phyloP scores from a whole-genome alignment of 2,113 vertebrate genomes.

The Bos taurus region DNA sequence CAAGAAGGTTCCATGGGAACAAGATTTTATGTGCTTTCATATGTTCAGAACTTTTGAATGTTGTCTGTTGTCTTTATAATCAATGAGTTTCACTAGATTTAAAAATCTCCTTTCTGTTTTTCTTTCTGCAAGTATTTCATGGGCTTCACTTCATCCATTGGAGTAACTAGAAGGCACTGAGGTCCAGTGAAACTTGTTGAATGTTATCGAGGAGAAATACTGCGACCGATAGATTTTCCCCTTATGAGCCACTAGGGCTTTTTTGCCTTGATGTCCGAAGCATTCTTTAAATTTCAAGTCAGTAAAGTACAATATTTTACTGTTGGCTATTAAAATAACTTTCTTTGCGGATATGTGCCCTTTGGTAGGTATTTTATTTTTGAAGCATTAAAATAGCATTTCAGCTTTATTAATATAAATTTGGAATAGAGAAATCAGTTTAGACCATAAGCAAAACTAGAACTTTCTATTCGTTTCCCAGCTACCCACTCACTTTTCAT shows the following conservation, averaged over 20 bases:
- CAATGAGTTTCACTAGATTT: slow-evolving; percentile 8
- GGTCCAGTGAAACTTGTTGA: background rate
- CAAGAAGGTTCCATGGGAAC: background rate
- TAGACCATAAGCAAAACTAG: background rate
- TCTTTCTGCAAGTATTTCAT: background rate
- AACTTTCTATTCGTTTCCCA: background rate
- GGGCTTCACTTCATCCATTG: background rate
- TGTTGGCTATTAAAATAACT: background rate
- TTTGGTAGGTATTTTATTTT: background rate
- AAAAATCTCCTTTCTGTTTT: background rate
- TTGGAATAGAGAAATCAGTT: background rate
- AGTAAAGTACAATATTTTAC: background rate
- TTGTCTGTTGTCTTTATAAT: background rate
- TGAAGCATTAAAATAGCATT: background rate
- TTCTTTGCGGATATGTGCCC: background rate
- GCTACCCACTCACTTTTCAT: background rate
- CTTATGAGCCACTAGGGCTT: background rate
- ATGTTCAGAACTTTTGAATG: background rate
- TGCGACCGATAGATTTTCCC: background rate
- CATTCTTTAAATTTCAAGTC: background rate
- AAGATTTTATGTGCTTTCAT: background rate
- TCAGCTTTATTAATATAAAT: background rate
- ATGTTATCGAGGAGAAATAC: background rate
- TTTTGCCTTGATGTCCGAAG: background rate
- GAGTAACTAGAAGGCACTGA: background rate